Base-by-base conservation (phyloP, 2,113 vertebrate genomes). In the Bombycilla garrulus region DNA sequence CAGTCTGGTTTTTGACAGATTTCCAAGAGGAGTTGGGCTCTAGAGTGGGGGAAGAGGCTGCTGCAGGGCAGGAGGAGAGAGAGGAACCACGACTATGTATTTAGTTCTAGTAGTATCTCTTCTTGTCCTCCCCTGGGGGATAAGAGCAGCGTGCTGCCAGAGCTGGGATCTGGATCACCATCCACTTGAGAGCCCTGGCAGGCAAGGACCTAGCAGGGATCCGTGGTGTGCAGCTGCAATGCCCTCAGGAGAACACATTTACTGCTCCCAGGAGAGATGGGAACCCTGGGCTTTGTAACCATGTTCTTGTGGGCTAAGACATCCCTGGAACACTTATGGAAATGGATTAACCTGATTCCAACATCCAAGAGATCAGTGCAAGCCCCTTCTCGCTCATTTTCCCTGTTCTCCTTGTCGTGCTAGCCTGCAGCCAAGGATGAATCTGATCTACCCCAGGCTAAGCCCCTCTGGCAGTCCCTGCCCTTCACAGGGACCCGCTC, bases 61-160 rank as follows among this genome's bases (percentile, higher is more conserved):
- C 65, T 76, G 25, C 50, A 47, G 33, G 18, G 44, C 38, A 48
- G 23, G 35, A 78, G 51, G 44, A 54, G 25, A 26, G 12, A 40
- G 36, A 73, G 25, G 7, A 48, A 9, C 3, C 31, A 50, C 29
- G 25, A 58, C n/a, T 35, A 66, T 0, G 0, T 64, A 53, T 18
- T 28, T 82, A 17, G 12, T 28, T 13, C 11, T 38, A 65, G 35
- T 7, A 61, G 11, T 29, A 22, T 61, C n/a, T 77, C 38, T 24
- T 71, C 66, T 44, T 51, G 29, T 28, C 28, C 22, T 65, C 36
- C 44, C 5, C 40, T 28, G 14, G 2, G 0, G 3, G 4, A 2
- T 62, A 25, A 71, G 53, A 35, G 12, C 53, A 89, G 42, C 15
- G 23, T 45, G 22, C 19, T 48, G 31, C 21, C 40, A 44, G 36